phyloP scores from a whole-genome alignment of 2,888 invertebrate genomes.

The Notocelia uddmanniana region DNA sequence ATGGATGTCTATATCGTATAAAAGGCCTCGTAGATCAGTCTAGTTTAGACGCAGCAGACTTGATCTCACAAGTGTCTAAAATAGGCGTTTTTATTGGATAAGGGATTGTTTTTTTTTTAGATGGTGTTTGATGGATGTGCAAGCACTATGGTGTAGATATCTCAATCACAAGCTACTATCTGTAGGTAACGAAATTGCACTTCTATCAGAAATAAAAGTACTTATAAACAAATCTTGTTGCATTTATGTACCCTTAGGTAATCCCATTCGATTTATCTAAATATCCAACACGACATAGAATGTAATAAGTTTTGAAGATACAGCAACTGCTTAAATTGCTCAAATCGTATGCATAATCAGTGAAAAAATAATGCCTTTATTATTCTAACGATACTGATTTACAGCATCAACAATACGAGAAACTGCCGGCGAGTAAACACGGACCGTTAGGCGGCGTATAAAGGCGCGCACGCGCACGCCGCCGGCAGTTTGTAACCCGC shows the following conservation, averaged over 20 bases:
- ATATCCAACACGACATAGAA: neutral
- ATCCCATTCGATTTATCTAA: neutral
- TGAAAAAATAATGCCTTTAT: slow-evolving; percentile 9
- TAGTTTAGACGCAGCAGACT: neutral
- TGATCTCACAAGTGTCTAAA: too few relatives aligned
- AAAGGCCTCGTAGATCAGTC: neutral
- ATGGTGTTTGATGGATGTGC: too few relatives aligned
- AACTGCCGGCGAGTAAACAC: slow-evolving; percentile 67
- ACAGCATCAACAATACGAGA: slow-evolving; percentile 47
- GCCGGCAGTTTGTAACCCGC: slow-evolving; percentile 64
- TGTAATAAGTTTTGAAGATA: neutral
- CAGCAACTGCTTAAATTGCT: neutral
- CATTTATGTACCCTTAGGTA: too few relatives aligned
- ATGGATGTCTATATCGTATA: neutral
- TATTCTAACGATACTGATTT: slow-evolving; percentile 11
- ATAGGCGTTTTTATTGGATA: too few relatives aligned
- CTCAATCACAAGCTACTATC: too few relatives aligned
- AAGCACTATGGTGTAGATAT: too few relatives aligned
- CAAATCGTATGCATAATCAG: neutral
- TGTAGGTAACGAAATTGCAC: too few relatives aligned
- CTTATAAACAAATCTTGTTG: too few relatives aligned
- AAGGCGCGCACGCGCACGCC: slow-evolving; percentile 63
- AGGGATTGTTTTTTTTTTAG: too few relatives aligned
- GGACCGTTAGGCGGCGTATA: slow-evolving; percentile 80
- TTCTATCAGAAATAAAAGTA: too few relatives aligned